Evolutionary conservation across 2,888 invertebrate genomes (phyloP).

Genomic region (Didymodactylos carnosus): DNA sequence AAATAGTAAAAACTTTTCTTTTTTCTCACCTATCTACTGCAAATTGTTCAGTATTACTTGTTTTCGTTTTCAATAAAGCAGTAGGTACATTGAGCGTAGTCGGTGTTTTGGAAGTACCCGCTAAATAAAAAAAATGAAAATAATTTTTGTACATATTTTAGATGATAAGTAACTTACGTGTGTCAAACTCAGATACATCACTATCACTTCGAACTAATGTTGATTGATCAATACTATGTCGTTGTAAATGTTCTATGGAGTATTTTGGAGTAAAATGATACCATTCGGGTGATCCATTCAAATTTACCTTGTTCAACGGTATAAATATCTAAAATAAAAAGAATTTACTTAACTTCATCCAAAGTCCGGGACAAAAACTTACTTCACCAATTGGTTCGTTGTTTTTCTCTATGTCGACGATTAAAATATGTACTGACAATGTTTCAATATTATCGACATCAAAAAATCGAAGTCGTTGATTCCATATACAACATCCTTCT

Average conservation of each 20-base stretch:
- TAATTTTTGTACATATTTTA: too few species aligned
- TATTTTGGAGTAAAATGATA: background rate
- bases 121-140: too few species aligned
- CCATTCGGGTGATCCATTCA: background rate
- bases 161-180: background rate
- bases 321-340: background rate
- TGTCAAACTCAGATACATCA: background rate
- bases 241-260: background rate
- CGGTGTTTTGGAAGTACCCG: too few species aligned
- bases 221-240: too few species aligned
- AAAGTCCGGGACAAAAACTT: too few species aligned
- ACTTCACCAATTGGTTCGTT: background rate
- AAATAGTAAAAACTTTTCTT: background rate
- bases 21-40: too few species aligned
- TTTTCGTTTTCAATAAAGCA: background rate
- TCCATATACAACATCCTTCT: background rate
- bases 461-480: background rate
- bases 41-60: too few species aligned
- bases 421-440: background rate
- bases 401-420: background rate
- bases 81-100: background rate
- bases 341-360: too few species aligned
- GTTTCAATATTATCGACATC: background rate
- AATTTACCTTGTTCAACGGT: background rate
- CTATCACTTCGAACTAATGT: background rate